phyloP scores from a whole-genome alignment of 2,888 invertebrate species.

The Tanytarsus gracilentus region DNA sequence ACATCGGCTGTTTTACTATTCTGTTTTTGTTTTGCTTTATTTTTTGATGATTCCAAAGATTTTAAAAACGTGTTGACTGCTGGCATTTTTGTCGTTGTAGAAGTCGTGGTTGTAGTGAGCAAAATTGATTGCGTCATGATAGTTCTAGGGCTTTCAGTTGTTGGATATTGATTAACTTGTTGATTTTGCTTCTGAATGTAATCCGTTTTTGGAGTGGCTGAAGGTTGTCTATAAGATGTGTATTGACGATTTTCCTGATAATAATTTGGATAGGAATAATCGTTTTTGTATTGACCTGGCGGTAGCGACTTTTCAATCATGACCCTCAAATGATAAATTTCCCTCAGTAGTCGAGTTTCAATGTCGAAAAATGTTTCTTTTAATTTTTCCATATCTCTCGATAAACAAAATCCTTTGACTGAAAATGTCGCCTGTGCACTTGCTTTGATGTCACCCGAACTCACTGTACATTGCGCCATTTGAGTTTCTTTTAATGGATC shows the following conservation, averaged over 20 bases:
- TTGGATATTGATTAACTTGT: background rate
- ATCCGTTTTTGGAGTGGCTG: too few relatives aligned
- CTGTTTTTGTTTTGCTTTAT: background rate
- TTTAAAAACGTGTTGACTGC: background rate
- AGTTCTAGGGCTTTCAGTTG: background rate
- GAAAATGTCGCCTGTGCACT: constrained; percentile 23
- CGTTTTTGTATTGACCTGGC: background rate
- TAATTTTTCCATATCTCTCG: constrained; percentile 16
- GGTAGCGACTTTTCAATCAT: constrained; percentile 3
- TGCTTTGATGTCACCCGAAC: constrained; percentile 15
- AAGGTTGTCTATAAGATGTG: background rate
- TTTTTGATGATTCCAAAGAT: background rate
- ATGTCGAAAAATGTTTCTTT: background rate
- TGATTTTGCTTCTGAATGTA: too few relatives aligned
- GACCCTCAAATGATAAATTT: background rate
- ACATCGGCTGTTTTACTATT: background rate
- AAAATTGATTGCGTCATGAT: background rate
- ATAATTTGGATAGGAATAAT: constrained; percentile 1
- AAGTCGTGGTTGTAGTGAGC: background rate
- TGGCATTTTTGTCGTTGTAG: background rate
- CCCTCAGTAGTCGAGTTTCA: constrained; percentile 3
- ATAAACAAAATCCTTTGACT: constrained; percentile 16
- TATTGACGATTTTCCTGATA: background rate
- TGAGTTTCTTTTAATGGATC: constrained; percentile 18
- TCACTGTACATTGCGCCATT: constrained; percentile 23